Percentiles rank a stretch among this genome's conserved stretches.
phyloP scores from a whole-genome alignment of 2,797 vertebrate genomes.

The Mormyrops boulengeri region DNA sequence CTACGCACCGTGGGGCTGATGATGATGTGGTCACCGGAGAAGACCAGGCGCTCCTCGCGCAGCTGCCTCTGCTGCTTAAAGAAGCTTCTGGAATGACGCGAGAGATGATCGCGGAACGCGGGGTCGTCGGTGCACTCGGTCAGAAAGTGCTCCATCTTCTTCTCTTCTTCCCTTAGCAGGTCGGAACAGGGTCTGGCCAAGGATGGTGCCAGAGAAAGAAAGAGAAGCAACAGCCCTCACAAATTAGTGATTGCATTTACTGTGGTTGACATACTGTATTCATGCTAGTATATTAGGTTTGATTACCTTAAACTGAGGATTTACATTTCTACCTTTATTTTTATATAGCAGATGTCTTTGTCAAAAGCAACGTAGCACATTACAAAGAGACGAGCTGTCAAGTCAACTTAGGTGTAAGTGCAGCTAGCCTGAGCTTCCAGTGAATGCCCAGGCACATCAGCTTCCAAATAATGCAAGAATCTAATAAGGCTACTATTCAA shows the following conservation, averaged over 20 bases:
- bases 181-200: constrained; percentile 45
- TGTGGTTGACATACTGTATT: neutral
- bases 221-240: neutral
- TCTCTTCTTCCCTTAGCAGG: constrained; percentile 45
- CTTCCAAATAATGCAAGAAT: neutral
- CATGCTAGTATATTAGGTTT: neutral
- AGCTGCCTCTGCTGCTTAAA: constrained; percentile 44
- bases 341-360: neutral
- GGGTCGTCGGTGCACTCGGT: constrained; percentile 50
- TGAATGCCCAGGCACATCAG: neutral
- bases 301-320: neutral
- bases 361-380: neutral
- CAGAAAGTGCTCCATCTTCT: constrained; percentile 42
- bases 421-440: neutral
- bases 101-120: constrained; percentile 39
- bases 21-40: constrained; percentile 46
- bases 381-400: neutral
- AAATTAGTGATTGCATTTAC: neutral
- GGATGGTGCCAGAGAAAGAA: neutral
- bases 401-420: neutral
- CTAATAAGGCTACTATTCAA: neutral
- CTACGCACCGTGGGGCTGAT: constrained; percentile 56
- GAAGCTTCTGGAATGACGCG: constrained; percentile 48
- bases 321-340: too few species aligned
- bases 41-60: constrained; percentile 47